These are phyloP conservation scores for Mycteria americana DNA, from an alignment of 2,797 vertebrate genomes.

Conservation along the genomic window DNA sequence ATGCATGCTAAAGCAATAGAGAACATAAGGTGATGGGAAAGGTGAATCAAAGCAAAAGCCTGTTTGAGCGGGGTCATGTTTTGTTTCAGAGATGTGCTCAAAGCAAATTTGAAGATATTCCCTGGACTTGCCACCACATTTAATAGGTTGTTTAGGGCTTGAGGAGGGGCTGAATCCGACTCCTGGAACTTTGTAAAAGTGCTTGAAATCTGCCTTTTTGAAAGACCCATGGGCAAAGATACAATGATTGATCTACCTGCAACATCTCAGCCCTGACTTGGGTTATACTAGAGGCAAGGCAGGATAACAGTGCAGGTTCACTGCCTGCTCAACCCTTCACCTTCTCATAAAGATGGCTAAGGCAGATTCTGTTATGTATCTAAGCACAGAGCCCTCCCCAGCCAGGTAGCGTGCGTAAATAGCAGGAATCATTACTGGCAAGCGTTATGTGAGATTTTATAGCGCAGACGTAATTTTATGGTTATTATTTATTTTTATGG, in stretches of 20 bases:
- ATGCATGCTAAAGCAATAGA: background rate
- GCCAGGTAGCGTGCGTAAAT: background rate
- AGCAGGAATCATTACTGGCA: background rate
- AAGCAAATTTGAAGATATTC: background rate
- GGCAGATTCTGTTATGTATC: background rate
- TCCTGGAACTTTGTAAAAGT: background rate
- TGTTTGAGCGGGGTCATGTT: background rate
- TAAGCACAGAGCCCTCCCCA: background rate
- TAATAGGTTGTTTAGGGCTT: background rate
- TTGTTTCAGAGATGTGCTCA: background rate
- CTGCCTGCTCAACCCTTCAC: background rate
- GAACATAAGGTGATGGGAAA: background rate
- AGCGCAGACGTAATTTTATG: background rate
- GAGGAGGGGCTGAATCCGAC: background rate
- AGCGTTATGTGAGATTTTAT: background rate
- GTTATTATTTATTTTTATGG: constrained; percentile 63
- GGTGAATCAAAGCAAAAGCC: background rate
- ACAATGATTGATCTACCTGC: background rate
- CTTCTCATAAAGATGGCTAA: background rate
- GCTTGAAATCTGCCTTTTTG: background rate
- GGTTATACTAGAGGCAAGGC: background rate
- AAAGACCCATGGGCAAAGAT: background rate
- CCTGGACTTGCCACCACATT: background rate
- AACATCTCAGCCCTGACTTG: background rate
- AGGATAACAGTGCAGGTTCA: background rate